A percentile compares a stretch with the other conserved stretches of the same genome.
phyloP scores from a whole-genome alignment of 2,113 vertebrate species.

The Rhinolophus sinicus region DNA sequence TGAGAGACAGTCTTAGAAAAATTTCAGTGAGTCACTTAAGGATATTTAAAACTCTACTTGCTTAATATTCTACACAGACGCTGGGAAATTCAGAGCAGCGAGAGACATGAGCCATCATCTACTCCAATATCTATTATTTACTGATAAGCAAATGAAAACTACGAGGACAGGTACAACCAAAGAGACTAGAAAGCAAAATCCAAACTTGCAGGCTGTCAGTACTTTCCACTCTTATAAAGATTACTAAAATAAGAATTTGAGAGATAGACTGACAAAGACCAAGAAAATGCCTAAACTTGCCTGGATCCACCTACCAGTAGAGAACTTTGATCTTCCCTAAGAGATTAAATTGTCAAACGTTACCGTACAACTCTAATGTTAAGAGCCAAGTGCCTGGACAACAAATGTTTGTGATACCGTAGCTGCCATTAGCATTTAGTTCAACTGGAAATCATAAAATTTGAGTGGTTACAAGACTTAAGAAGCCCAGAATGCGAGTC shows the following conservation, averaged over 20 bases:
- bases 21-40: neutral
- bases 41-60: neutral
- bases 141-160: neutral
- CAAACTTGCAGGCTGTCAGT: conserved; percentile 25
- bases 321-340: conserved; percentile 74
- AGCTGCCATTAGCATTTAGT: neutral
- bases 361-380: conserved; percentile 57
- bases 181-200: conserved; percentile 50
- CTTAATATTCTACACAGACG: neutral
- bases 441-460: conserved; percentile 34
- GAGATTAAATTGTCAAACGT: conserved; percentile 75
- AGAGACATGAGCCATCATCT: neutral
- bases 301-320: conserved; percentile 62
- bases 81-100: neutral
- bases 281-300: conserved; percentile 76
- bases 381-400: conserved; percentile 61
- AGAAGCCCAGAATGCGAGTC: neutral
- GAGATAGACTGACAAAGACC: conserved; percentile 49
- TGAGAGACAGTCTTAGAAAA: neutral
- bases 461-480: neutral
- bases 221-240: conserved; percentile 43
- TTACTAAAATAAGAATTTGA: conserved; percentile 67
- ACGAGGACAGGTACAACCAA: neutral
- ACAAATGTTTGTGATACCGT: conserved; percentile 42
- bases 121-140: neutral